phyloP scores from a whole-genome alignment of 1,140 invertebrate genomes.

The Goniozus legneri region DNA sequence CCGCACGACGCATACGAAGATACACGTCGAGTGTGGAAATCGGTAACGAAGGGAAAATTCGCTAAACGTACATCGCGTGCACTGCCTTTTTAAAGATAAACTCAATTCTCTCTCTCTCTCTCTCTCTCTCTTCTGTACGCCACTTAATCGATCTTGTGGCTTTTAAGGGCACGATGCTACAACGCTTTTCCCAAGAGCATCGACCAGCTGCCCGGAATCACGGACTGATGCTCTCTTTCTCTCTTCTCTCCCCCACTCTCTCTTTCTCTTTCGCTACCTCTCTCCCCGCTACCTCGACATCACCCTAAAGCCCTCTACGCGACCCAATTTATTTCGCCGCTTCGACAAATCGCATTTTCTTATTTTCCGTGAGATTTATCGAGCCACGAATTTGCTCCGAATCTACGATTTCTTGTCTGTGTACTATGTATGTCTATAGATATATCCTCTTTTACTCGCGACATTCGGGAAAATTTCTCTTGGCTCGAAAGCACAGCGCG shows the following conservation, averaged over 20 bases:
- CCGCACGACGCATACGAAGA: too few relatives aligned
- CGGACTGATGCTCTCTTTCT: neutral
- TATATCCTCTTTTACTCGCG: neutral
- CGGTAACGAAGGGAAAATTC: constrained; percentile 18
- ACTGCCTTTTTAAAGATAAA: constrained; percentile 28
- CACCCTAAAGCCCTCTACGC: constrained; percentile 11
- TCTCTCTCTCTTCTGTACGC: too few relatives aligned
- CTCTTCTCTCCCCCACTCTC: too few relatives aligned
- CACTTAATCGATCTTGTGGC: constrained; percentile 28
- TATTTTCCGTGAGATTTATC: neutral
- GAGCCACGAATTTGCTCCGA: neutral
- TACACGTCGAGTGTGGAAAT: too few relatives aligned
- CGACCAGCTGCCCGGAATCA: neutral
- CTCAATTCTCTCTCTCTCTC: too few relatives aligned
- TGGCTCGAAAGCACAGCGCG: neutral
- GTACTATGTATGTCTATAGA: neutral
- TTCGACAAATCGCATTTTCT: neutral
- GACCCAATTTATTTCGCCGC: constrained; percentile 14
- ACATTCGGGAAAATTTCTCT: neutral
- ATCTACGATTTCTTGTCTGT: neutral
- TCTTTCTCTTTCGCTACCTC: neutral
- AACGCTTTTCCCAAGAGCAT: neutral
- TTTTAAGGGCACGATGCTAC: constrained; percentile 13
- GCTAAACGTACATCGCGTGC: constrained; percentile 17
- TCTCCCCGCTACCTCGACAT: too few relatives aligned